Conservation (phyloP, 2,888 invertebrate species). For the Orchesellides sinensis region DNA sequence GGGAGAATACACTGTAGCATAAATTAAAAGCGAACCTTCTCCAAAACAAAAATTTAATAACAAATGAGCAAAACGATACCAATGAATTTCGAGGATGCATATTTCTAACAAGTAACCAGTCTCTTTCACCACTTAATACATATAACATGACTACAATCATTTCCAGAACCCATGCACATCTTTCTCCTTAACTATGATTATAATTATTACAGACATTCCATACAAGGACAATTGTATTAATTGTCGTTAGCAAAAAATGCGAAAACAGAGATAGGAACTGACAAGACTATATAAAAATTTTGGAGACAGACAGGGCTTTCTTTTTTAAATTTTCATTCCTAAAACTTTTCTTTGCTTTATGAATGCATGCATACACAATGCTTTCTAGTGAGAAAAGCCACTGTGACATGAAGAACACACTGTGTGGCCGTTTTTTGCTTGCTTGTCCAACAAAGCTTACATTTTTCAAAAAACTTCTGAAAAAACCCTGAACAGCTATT, state of each 20-base stretch:
- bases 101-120: not conserved
- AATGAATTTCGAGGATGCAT: no score
- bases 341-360: not conserved
- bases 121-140: no score
- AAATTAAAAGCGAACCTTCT: no score
- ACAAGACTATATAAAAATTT: constrained; percentile 3
- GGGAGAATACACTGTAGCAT: no score
- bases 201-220: no score
- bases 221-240: not conserved
- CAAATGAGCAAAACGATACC: no score
- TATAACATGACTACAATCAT: no score
- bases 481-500: not conserved
- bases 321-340: not conserved
- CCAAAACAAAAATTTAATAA: no score
- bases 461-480: not conserved
- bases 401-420: constrained; percentile 5
- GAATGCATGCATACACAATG: not conserved
- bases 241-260: not conserved
- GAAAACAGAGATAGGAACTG: constrained; percentile 1
- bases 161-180: not conserved
- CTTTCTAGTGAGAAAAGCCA: not conserved
- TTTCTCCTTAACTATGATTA: not conserved
- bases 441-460: not conserved
- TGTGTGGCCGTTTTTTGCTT: not conserved
- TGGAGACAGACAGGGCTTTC: not conserved